These are phyloP conservation scores for Cuniculus paca DNA, from an alignment of 2,797 vertebrate species.

Conservation along the genomic window DNA sequence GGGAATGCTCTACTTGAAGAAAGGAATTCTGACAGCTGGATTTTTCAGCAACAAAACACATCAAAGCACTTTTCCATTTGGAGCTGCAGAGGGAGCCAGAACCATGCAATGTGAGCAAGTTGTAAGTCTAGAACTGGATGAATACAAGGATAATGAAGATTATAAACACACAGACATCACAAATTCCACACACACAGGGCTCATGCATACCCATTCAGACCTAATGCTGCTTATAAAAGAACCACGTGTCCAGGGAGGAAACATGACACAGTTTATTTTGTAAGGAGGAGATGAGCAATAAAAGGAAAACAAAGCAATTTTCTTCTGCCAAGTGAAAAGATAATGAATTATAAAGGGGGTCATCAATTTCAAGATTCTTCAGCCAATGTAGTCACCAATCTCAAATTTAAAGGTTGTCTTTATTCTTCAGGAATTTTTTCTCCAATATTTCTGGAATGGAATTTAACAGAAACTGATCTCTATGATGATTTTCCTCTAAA, in stretches of 20 bases:
- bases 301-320: conserved; percentile 62
- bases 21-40: conserved; percentile 24
- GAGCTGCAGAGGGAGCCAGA: conserved; percentile 88
- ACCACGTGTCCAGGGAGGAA: neutral
- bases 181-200: neutral
- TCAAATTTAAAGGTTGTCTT: neutral
- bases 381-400: neutral
- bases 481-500: neutral
- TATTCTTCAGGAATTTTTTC: neutral
- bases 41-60: conserved; percentile 61
- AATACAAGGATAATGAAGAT: conserved; percentile 27
- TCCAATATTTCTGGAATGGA: neutral
- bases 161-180: neutral
- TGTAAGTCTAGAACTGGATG: neutral
- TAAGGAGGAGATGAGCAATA: conserved; percentile 15
- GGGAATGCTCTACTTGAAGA: conserved; percentile 31
- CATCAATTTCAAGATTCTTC: neutral
- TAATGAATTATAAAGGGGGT: conserved; percentile 52
- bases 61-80: conserved; percentile 80
- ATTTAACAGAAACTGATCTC: neutral
- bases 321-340: conserved; percentile 33
- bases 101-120: conserved; percentile 75
- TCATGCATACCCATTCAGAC: neutral
- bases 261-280: neutral
- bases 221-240: neutral